These are phyloP conservation scores for Drosophila biarmipes DNA, from an alignment of 1,140 invertebrate species.

Conservation along the genomic window DNA sequence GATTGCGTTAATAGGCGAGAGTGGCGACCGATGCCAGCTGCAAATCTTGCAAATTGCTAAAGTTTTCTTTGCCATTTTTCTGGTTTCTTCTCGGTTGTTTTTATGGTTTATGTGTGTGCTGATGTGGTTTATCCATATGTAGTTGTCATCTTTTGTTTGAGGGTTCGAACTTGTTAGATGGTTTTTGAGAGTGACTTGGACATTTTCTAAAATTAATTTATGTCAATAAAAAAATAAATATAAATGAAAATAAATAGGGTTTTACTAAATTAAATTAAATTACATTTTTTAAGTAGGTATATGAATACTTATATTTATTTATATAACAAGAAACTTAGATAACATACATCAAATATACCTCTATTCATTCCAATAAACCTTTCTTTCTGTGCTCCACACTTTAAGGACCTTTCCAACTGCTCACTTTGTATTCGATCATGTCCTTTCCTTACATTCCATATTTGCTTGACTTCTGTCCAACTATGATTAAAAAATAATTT, in stretches of 20 bases:
- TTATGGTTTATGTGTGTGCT: slow-evolving; percentile 12
- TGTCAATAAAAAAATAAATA: too few relatives aligned
- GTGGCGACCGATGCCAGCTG: slow-evolving; percentile 59
- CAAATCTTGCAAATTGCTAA: slow-evolving; percentile 72
- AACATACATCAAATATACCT: too few relatives aligned
- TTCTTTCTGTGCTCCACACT: neutral
- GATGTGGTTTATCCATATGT: slow-evolving; percentile 17
- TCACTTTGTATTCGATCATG: slow-evolving; percentile 1
- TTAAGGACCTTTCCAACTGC: slow-evolving; percentile 4
- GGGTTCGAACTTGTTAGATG: neutral
- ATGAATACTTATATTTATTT: too few relatives aligned
- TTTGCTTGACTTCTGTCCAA: slow-evolving; percentile 26
- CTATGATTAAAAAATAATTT: slow-evolving; percentile 79
- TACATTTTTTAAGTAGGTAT: too few relatives aligned
- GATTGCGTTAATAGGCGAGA: slow-evolving; percentile 67
- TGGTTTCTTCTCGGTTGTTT: slow-evolving; percentile 29
- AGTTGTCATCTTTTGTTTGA: slow-evolving; percentile 29
- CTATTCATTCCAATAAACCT: too few relatives aligned
- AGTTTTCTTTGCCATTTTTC: slow-evolving; percentile 51
- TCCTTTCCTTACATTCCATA: neutral
- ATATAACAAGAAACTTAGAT: too few relatives aligned
- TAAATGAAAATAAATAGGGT: too few relatives aligned
- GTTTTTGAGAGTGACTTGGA: neutral
- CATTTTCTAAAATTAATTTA: neutral
- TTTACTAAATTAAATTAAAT: too few relatives aligned